A percentile compares a stretch with the other conserved stretches of the same genome.
Evolutionary conservation across 2,888 invertebrate genomes (phyloP).

Genomic region (Lucinisca nassula): DNA sequence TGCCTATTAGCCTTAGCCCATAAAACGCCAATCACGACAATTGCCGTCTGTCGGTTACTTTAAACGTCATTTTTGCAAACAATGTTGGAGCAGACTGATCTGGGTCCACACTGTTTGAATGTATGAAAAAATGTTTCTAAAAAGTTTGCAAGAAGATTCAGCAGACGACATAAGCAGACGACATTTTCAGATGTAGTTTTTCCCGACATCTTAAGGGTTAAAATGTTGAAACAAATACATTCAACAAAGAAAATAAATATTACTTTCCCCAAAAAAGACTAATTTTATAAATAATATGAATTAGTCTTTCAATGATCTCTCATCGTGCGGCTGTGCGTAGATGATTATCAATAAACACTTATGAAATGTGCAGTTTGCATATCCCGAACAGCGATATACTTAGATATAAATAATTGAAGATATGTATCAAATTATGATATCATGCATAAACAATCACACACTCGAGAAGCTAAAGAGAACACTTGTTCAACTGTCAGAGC

Average conservation of each 20-base stretch:
- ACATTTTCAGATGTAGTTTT: no score
- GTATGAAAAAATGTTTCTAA: no score
- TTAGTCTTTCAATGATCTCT: background rate
- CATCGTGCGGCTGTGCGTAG: background rate
- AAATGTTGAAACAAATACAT: background rate
- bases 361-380: conserved; percentile 11
- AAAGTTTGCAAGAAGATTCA: no score
- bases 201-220: no score
- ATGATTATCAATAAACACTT: background rate
- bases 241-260: background rate
- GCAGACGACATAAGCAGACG: no score
- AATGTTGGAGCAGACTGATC: no score
- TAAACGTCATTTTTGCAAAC: no score
- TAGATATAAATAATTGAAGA: background rate
- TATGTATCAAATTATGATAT: background rate
- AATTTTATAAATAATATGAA: background rate
- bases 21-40: no score
- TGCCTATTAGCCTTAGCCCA: no score
- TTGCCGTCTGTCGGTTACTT: no score
- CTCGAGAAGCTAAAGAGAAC: background rate
- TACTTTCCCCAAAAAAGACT: background rate
- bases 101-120: no score
- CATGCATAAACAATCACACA: conserved; percentile 11
- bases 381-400: background rate
- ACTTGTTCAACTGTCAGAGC: background rate